phyloP scores from a whole-genome alignment of 2,888 invertebrate species.

The Acleris holmiana region DNA sequence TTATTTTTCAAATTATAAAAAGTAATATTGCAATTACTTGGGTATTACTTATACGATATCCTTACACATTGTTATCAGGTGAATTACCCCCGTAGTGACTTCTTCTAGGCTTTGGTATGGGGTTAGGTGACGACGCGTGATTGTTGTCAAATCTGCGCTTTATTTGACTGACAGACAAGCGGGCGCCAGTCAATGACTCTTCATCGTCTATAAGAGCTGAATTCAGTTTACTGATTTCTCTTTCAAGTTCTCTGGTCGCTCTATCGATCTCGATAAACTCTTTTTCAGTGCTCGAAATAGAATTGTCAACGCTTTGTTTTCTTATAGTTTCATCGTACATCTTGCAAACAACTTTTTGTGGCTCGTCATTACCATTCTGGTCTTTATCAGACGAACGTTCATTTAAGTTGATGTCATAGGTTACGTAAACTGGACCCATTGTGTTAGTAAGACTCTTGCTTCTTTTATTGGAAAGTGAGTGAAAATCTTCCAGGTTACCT shows the following conservation, averaged over 20 bases:
- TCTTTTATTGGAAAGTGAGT: slow-evolving; percentile 67
- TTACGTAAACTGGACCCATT: slow-evolving; percentile 59
- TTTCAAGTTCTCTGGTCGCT: slow-evolving; percentile 74
- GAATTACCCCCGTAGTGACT: slow-evolving; percentile 73
- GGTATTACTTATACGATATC: background rate
- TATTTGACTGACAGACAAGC: slow-evolving; percentile 75
- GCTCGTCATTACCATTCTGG: slow-evolving; percentile 68
- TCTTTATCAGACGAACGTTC: slow-evolving; percentile 58
- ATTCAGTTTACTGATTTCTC: slow-evolving; percentile 77
- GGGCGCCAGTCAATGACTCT: slow-evolving; percentile 55
- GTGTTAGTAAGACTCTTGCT: slow-evolving; percentile 75
- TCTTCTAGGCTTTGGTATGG: slow-evolving; percentile 84
- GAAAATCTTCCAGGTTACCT: slow-evolving; percentile 76
- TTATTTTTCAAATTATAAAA: no score
- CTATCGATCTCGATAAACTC: slow-evolving; percentile 79
- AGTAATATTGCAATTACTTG: slow-evolving; percentile 1
- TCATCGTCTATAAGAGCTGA: slow-evolving; percentile 76
- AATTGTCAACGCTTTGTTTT: slow-evolving; percentile 71
- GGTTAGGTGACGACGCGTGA: slow-evolving; percentile 79
- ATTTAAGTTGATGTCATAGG: slow-evolving; percentile 74
- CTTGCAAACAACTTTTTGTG: slow-evolving; percentile 74
- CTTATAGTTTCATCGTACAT: slow-evolving; percentile 62
- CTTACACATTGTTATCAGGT: slow-evolving; percentile 38
- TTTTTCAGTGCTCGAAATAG: slow-evolving; percentile 75
- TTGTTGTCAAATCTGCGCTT: slow-evolving; percentile 81